Percentiles rank a stretch among this genome's conserved stretches.
Conservation (phyloP, 2,797 vertebrate species). For the Todus mexicanus region DNA sequence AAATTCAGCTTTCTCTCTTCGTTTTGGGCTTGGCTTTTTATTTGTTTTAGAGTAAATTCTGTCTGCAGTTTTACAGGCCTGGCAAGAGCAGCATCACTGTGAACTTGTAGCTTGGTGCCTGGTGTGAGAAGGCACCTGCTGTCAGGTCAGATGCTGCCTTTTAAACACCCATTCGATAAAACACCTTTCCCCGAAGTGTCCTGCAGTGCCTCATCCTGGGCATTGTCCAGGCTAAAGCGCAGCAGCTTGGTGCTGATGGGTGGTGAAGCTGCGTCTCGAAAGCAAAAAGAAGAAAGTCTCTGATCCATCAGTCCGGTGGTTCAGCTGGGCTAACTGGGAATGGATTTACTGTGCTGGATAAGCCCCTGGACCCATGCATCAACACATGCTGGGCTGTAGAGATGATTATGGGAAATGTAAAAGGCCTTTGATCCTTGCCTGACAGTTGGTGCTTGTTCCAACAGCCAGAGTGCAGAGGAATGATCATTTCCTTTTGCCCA, state of each 20-base stretch:
- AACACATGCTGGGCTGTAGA: not conserved
- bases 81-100: not conserved
- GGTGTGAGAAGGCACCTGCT: not conserved
- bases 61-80: not conserved
- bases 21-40: not conserved
- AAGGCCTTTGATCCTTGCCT: not conserved
- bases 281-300: not conserved
- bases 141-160: not conserved
- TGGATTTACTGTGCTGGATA: not conserved
- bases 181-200: not conserved
- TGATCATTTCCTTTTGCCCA: not conserved
- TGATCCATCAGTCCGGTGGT: accelerated
- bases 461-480: not conserved
- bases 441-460: accelerated
- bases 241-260: not conserved
- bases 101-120: not conserved
- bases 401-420: not conserved
- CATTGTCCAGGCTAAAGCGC: not conserved
- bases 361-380: accelerated
- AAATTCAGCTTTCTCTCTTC: not conserved
- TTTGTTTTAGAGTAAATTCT: not conserved
- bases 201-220: not conserved
- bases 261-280: not conserved
- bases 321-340: not conserved
- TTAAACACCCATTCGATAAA: not conserved